Evolutionary conservation across 2,113 vertebrate species (phyloP).

Genomic region (Lophotis ruficrista): DNA sequence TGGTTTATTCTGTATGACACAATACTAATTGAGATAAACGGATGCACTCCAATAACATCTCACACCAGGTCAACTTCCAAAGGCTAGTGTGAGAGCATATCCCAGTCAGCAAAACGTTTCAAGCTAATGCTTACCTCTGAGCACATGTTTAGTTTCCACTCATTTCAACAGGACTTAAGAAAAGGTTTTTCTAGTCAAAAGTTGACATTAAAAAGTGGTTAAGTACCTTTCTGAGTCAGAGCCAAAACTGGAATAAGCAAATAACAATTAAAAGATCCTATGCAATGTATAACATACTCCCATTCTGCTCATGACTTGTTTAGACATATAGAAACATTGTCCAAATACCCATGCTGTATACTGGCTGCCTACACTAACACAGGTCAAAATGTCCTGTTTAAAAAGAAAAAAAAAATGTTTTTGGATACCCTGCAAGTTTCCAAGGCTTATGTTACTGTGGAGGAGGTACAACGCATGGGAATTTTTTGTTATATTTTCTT

Average conservation of each 20-base stretch:
- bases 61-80: background rate
- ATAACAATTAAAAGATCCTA: background rate
- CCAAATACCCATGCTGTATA: background rate
- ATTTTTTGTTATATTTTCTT: conserved; percentile 57
- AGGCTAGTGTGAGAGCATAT: background rate
- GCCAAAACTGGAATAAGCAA: background rate
- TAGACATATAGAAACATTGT: background rate
- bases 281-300: background rate
- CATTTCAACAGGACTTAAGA: background rate
- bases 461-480: conserved; percentile 20
- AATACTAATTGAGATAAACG: conserved; percentile 33
- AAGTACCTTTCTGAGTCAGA: conserved; percentile 1
- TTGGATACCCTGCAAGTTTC: conserved; percentile 33
- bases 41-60: background rate
- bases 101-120: background rate
- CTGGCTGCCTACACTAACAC: background rate
- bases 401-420: background rate
- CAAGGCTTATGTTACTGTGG: conserved; percentile 22
- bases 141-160: background rate
- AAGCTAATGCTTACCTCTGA: background rate
- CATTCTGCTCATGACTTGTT: background rate
- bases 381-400: conserved; percentile 11
- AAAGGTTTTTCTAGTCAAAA: background rate
- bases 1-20: conserved; percentile 16
- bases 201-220: background rate